Base-by-base conservation (phyloP, 2,797 vertebrate genomes). In the Schizopygopsis pylzovi region DNA sequence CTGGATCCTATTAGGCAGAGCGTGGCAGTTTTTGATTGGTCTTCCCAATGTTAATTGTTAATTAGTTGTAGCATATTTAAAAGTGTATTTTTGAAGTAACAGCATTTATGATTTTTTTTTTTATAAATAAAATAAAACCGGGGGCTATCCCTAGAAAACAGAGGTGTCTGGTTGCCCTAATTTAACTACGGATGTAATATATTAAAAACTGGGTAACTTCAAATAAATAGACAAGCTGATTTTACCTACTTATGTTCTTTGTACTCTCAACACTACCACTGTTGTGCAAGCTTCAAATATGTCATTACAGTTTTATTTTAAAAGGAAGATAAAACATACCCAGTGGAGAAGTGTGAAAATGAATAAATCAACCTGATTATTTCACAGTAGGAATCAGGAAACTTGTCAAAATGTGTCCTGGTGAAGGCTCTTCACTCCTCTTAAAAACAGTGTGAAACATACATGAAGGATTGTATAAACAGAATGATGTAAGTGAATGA, bases 271-370 rank as follows among this genome's bases (percentile, higher is more conserved):
- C 11, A 3, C 11, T 67, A 49, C 78, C 6, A n/a, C 10, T 67
- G 61, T 37, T 80, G 67, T 67, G 61, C n/a, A 67, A 81, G 70
- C 77, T 89, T 87, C 84, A 86, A 90, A 91, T 82, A 84, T 82
- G 81, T 89, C 43, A 92, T 91, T 28, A 28, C 4, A 28, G 2
- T 28, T 45, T 6, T 18, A 45, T 63, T 63, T 79, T 28, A 28
- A 41, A 82, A 59, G 15, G 28, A 49, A 65, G 25, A 63, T 20
- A 22, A 41, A 61, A 47, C 28, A 39, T 4, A 73, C 1, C 37
- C 39, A 45, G 6, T 45, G 61, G 52, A 56, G 20, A 86, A 12
- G 73, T 77, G 73, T 54, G 49, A 78, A 81, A 89, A 90, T 65
- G 25, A 56, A 85, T 87, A 88, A 85, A 63, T 90, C 61, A 71